These are phyloP conservation scores for Rhabdornis inornatus DNA, from an alignment of 2,113 vertebrate species.

Conservation along the genomic window DNA sequence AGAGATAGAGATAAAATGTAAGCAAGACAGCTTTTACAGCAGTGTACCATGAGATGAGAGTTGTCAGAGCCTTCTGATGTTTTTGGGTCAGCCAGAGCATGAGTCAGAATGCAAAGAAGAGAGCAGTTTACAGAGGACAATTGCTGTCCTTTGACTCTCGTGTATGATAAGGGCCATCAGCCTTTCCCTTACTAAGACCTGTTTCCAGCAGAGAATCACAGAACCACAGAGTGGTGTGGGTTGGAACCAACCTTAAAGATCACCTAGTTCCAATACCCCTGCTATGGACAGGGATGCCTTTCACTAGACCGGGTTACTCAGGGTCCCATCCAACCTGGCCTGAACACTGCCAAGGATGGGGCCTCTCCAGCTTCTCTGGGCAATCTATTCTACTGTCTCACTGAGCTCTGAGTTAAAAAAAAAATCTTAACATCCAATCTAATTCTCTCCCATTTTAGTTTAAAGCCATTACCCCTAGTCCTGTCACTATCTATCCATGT, in stretches of 20 bases:
- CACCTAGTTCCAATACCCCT: background rate
- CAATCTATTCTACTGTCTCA: background rate
- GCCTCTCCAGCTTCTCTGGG: background rate
- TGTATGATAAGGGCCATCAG: background rate
- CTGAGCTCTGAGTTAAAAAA: background rate
- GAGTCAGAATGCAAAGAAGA: background rate
- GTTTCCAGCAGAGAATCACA: background rate
- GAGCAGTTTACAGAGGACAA: background rate
- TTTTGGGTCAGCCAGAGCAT: background rate
- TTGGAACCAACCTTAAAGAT: background rate
- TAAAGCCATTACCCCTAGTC: background rate
- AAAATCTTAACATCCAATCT: background rate
- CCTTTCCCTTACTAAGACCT: background rate
- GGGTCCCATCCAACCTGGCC: background rate
- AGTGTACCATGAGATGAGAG: background rate
- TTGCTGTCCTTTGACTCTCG: background rate
- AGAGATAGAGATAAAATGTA: background rate
- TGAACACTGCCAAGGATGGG: background rate
- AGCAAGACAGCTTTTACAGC: background rate
- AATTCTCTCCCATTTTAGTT: background rate
- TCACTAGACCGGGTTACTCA: background rate
- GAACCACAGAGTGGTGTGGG: background rate
- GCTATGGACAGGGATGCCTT: background rate
- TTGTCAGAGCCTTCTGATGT: background rate
- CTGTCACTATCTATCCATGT: background rate